These are phyloP conservation scores for Eremophila alpestris DNA, from an alignment of 2,797 vertebrate species.

Conservation along the genomic window DNA sequence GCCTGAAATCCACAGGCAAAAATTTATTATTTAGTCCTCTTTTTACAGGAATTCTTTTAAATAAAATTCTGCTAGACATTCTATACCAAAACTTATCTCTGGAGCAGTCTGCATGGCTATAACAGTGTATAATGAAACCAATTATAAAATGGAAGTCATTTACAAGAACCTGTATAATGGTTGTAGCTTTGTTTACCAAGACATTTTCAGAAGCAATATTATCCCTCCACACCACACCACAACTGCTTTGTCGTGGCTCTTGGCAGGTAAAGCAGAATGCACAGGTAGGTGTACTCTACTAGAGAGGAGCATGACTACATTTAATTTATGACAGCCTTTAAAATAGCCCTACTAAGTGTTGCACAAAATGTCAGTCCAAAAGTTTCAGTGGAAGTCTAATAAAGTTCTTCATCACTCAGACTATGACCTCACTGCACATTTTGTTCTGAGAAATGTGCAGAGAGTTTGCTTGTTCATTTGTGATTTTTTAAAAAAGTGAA, in stretches of 20 bases:
- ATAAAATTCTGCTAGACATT: neutral
- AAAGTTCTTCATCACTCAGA: neutral
- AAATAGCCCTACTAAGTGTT: neutral
- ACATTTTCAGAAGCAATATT: neutral
- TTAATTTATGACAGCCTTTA: neutral
- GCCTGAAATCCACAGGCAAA: neutral
- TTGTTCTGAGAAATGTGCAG: neutral
- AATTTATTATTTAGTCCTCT: neutral
- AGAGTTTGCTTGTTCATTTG: neutral
- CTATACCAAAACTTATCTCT: neutral
- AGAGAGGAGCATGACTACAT: neutral
- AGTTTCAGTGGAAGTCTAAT: neutral
- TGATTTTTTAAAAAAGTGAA: neutral
- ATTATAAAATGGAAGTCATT: neutral
- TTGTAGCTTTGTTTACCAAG: neutral
- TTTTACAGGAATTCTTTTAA: neutral
- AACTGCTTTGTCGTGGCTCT: neutral
- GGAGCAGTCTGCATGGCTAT: neutral
- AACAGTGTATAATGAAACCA: neutral
- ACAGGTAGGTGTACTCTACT: neutral
- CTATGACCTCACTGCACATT: neutral
- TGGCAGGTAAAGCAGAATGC: neutral
- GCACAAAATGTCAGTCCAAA: neutral
- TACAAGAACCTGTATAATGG: neutral
- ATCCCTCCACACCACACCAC: neutral